Base-by-base conservation (phyloP, 2,888 invertebrate species). In the Caenorhabditis uteleia region DNA sequence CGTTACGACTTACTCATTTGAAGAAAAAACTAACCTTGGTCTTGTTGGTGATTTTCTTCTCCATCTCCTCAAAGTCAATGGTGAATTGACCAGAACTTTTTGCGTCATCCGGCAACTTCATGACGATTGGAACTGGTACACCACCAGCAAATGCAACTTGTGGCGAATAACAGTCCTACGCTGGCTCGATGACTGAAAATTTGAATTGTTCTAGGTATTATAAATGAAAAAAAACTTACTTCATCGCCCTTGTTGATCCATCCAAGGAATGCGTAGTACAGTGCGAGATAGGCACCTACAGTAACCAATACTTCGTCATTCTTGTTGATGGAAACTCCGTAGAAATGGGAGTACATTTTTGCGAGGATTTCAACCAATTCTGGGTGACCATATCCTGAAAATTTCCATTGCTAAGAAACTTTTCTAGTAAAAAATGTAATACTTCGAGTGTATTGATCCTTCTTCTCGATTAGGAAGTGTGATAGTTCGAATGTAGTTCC, bases 131-230 rank as follows among this genome's bases (percentile, higher is more conserved):
- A 66, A 88, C 90, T 0, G 93, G 90, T 18, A 88, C 86, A 0
- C 95, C 98, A 1, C 93, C 92, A 2, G 93, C 93, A 77, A 89
- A 89, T 73, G 87, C 88, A 14, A 95, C 91, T 91, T 97, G 94
- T 1, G 94, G 93, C 74, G 91, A 92, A 82, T 99, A 98, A 83
- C 95, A 97, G 85, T 98, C 98, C 83, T 94, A 99, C 85, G 90
- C 97, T 0, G 98, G 98, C 84, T 98, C 98, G 70, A 98, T 93
- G 23, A 98, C 79, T 79, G 48, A 45, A 75, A 70, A 18, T 18
- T 26, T 16, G n/a, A n/a, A n/a, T n/a, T n/a, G n/a, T n/a, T n/a
- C n/a, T n/a, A n/a, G n/a, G n/a, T n/a, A n/a, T n/a, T n/a, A n/a
- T n/a, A n/a, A n/a, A n/a, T n/a, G n/a, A n/a, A n/a, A n/a, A n/a